These are phyloP conservation scores for Podiceps cristatus DNA, from an alignment of 2,113 vertebrate species.

Conservation along the genomic window DNA sequence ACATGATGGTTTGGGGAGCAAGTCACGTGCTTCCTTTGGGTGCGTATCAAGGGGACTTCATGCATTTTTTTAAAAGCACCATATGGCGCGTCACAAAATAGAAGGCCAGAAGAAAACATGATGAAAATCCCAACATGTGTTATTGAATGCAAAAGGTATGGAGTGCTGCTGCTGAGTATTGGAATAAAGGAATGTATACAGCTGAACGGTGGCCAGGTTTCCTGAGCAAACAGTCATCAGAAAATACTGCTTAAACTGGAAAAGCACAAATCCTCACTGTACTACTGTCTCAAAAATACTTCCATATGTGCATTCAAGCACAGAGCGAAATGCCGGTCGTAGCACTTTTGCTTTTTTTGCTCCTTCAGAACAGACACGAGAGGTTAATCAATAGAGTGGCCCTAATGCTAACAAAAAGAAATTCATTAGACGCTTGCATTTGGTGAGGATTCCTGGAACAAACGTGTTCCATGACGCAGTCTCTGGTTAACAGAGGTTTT, in stretches of 20 bases:
- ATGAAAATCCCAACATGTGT: neutral
- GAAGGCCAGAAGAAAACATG: neutral
- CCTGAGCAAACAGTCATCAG: neutral
- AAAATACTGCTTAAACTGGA: neutral
- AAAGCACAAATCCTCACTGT: neutral
- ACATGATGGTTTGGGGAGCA: neutral
- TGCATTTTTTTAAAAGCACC: neutral
- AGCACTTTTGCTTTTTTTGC: neutral
- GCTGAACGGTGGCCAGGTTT: neutral
- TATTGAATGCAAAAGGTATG: neutral
- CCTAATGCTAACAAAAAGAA: neutral
- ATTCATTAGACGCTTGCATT: neutral
- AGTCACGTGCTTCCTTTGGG: neutral
- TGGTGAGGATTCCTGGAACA: constrained; percentile 37
- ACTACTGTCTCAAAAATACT: constrained; percentile 15
- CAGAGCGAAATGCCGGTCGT: rapidly evolving
- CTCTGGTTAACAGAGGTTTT: constrained; percentile 8
- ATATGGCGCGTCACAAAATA: neutral
- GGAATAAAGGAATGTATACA: neutral
- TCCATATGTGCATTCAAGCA: neutral
- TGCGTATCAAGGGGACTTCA: rapidly evolving
- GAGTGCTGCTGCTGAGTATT: neutral
- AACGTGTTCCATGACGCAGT: neutral
- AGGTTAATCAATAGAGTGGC: neutral
- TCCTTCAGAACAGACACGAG: neutral